Evolutionary conservation across 2,888 invertebrate genomes (phyloP), one percentile per base, ranked within the genome.

Genomic region (Drosophila kanekoi): DNA sequence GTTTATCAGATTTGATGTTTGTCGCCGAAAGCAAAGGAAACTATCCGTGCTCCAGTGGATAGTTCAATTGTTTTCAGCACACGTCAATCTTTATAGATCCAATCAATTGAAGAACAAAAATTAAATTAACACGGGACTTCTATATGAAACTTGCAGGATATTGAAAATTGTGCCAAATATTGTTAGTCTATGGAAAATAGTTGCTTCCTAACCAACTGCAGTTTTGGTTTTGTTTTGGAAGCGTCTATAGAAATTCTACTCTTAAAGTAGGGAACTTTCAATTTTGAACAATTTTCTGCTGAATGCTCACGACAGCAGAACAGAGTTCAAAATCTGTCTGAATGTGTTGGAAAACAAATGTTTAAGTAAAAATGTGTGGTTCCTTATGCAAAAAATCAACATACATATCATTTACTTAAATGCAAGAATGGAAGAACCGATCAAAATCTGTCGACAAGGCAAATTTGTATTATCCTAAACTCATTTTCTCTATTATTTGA

Each of bases 251-350:
- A 59, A 56, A 18, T n/a, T 45, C 53, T 45, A 45, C 40, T 45
- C 14, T 47, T n/a, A 14, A 16, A 53, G 23, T 44, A 49, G 41
- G 37, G 65, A 44, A 63, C 32, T 41, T 49, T 45, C 23, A 43
- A 73, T 71, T 88, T 76, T 84, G 89, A 72, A 72, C 87, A 75
- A 72, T 84, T 76, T 90, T 90, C 83, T 90, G 90, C 88, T 90
- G 87, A 90, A 90, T 90, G 90, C 90, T 90, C 91, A 90, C 91
- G 85, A 89, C 90, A 90, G 87, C 91, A 91, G 90, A 91, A 84
- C 73, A 80, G 49, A 11, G 78, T 58, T 64, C 87, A 82, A 77
- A 90, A 81, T 68, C 72, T 67, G 48, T 9, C 37, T 28, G 9
- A 54, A 56, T 53, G 18, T 37, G 8, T 37, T 43, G 0, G 14